Evolutionary conservation across 2,888 invertebrate species (phyloP).

Genomic region (Myathropa florea): DNA sequence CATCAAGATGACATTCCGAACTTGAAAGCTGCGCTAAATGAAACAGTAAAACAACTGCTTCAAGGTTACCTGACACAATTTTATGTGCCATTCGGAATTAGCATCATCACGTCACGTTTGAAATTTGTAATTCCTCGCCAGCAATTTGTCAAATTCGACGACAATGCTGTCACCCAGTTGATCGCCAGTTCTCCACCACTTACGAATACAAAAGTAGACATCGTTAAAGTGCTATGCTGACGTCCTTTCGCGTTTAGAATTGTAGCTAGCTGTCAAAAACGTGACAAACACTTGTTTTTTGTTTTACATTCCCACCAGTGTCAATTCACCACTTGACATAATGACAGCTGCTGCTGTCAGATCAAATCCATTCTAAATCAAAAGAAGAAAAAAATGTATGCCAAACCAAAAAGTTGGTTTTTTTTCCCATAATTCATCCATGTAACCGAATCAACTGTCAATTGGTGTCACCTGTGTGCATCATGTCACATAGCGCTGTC

Average conservation of each 20-base stretch:
- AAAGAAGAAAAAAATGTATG: slow-evolving; percentile 5
- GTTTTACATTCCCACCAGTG: background rate
- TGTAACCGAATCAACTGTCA: slow-evolving; percentile 61
- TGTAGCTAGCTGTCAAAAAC: background rate
- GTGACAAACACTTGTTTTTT: background rate
- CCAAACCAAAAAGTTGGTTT: slow-evolving; percentile 11
- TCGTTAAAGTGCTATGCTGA: background rate
- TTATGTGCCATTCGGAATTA: background rate
- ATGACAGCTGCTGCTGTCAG: background rate
- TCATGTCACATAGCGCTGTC: slow-evolving; percentile 50
- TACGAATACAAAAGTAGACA: background rate
- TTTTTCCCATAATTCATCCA: slow-evolving; percentile 15
- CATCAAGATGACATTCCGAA: too few relatives aligned
- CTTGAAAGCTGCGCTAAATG: too few relatives aligned
- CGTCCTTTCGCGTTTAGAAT: background rate
- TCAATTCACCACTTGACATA: background rate
- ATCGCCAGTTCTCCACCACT: background rate
- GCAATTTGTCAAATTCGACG: background rate
- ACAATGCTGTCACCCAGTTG: background rate
- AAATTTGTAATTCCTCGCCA: background rate
- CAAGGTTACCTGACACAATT: background rate
- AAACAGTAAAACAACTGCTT: background rate
- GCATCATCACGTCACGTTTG: background rate
- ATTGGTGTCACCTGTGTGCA: slow-evolving; percentile 43
- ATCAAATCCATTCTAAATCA: background rate